Base-by-base conservation (phyloP, 2,888 invertebrate species). In the Eurois occulta region DNA sequence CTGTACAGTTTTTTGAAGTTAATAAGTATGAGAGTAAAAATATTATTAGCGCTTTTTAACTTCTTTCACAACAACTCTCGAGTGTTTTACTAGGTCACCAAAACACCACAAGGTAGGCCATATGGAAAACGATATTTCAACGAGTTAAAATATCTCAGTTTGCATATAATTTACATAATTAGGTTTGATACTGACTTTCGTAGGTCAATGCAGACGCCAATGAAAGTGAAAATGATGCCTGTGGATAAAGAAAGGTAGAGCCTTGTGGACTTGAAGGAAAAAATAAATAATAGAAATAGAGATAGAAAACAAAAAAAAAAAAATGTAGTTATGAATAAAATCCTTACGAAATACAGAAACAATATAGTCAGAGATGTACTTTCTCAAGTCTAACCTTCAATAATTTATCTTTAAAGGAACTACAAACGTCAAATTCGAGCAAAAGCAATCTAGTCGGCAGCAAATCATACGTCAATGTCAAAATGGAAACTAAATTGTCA, bases 91-190 rank as follows among this genome's bases (percentile, higher is more conserved):
- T 76, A 76, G 83, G 80, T 84, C 80, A 65, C 16, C 21, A 55
- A 66, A 75, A 76, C 48, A 70, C 28, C 58, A 83, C 8, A 35
- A 32, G 21, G 43, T 77, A 71, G 48, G 13, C n/a, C n/a, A 7
- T 48, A 58, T 58, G 58, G 58, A 71, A 82, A 82, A 66, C 65
- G 48, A 69, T 43, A 32, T 71, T 68, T 46, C 28, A 24, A 41
- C 10, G 46, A 69, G 68, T 69, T 58, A 68, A 55, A 58, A 71
- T 46, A 78, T 71, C 70, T 71, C 66, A 67, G 48, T 48, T 83
- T 74, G 70, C 60, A 71, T 82, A 38, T 43, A 73, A 81, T 81
- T 73, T 73, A 70, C 70, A 81, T 78, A 81, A 78, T 48, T n/a
- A 80, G 65, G n/a, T 65, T 41, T 41, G 41, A 41, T 43, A n/a